Base-by-base conservation (phyloP, 2,888 invertebrate species). In the Heliconius charithonia region DNA sequence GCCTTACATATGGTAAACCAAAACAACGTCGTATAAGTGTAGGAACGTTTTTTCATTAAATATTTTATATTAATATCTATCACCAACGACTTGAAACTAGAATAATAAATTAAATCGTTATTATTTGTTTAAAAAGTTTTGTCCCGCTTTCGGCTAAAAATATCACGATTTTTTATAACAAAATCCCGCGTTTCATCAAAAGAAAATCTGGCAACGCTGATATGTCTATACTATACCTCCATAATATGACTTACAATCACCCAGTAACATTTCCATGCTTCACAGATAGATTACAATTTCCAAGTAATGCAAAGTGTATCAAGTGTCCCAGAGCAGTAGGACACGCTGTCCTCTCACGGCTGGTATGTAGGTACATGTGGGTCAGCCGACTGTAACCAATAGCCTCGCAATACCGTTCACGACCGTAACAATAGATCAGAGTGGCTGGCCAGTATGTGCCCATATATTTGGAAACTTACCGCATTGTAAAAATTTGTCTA, bases 281-380 rank as follows among this genome's bases (percentile, higher is more conserved):
- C 37, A 56, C n/a, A 72, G 59, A 72, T 63, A 73, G 41, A 22
- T 29, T n/a, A 65, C 7, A 22, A 74, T 74, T 74, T 74, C 74
- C 65, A 74, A 63, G 74, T 65, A 74, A 74, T 65, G 65, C 45
- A 65, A 65, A 67, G 37, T 32, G 51, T 74, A 78, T 78, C 73
- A 69, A 41, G 74, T 78, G 78, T 74, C 78, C 37, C 73, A 74
- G 73, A 78, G 29, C 70, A 70, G 73, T 73, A 51, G 56, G 59
- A 51, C 65, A 65, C 74, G 63, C 45, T 69, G 78, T 72, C 78
- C 78, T 86, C 89, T 88, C 89, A 90, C 90, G 91, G 86, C 90
- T 90, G 90, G 88, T 87, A 86, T 19, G 51, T 25, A 59, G 59
- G 59, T 87, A 86, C 82, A 93, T 88, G 88, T 93, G 86, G 93